These are phyloP conservation scores for Empis stercorea DNA, from an alignment of 2,888 invertebrate genomes.

Conservation along the genomic window DNA sequence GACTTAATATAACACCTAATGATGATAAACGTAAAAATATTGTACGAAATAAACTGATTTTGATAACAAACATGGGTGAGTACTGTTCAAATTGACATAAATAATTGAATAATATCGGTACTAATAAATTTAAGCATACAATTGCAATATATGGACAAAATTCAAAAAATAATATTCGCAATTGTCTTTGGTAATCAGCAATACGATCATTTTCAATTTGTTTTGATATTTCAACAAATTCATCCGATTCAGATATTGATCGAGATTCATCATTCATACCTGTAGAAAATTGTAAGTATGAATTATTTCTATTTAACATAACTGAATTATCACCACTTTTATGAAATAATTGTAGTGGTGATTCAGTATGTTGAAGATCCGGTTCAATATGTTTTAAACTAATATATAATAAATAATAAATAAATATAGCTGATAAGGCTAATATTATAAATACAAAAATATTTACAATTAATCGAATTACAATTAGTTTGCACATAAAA, in stretches of 20 bases:
- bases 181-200: slow-evolving; percentile 21
- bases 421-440: slow-evolving; percentile 45
- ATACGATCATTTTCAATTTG: neutral
- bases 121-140: slow-evolving; percentile 56
- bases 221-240: neutral
- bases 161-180: slow-evolving; percentile 46
- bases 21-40: slow-evolving; percentile 65
- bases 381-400: slow-evolving; percentile 31
- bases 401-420: slow-evolving; percentile 50
- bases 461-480: slow-evolving; percentile 56
- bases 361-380: slow-evolving; percentile 14
- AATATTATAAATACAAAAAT: slow-evolving; percentile 53
- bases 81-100: slow-evolving; percentile 62
- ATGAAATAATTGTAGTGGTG: neutral
- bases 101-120: slow-evolving; percentile 63
- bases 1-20: slow-evolving; percentile 55
- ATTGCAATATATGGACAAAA: slow-evolving; percentile 68
- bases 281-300: no score
- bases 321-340: neutral
- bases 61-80: slow-evolving; percentile 52
- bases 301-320: no score
- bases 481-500: slow-evolving; percentile 51
- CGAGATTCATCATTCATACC: no score
- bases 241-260: slow-evolving; percentile 2
- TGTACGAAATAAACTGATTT: slow-evolving; percentile 58